phyloP scores from a whole-genome alignment of 2,797 vertebrate genomes.

The Onychomys leucogaster region DNA sequence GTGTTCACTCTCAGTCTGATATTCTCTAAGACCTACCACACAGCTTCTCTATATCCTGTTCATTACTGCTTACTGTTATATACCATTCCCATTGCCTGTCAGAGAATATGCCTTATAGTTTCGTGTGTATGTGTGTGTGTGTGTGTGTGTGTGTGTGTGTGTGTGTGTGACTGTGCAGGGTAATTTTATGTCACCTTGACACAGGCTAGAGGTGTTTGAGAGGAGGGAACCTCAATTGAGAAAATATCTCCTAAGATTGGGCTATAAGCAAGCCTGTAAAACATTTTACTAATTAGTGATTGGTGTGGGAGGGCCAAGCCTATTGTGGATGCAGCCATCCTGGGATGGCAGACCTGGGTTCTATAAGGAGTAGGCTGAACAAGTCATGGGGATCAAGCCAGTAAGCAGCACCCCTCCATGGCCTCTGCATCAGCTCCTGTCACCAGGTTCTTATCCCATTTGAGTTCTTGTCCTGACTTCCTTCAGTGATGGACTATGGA shows the following conservation, averaged over 20 bases:
- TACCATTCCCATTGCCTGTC: neutral
- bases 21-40: neutral
- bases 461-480: too few species aligned
- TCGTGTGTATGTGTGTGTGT: too few species aligned
- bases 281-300: neutral
- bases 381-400: neutral
- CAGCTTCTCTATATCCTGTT: neutral
- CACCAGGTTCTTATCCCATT: neutral
- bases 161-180: neutral
- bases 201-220: neutral
- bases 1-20: slow-evolving; percentile 13
- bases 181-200: neutral
- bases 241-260: neutral
- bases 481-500: neutral
- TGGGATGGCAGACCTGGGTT: neutral
- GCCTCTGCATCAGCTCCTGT: neutral
- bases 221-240: neutral
- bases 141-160: too few species aligned
- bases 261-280: neutral
- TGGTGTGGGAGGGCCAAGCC: neutral
- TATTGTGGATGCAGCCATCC: neutral
- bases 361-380: neutral
- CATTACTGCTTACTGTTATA: slow-evolving; percentile 6
- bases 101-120: neutral
- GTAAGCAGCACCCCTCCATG: neutral